These are phyloP conservation scores for Cyclina sinensis DNA, from an alignment of 1,140 invertebrate species.

Conservation along the genomic window DNA sequence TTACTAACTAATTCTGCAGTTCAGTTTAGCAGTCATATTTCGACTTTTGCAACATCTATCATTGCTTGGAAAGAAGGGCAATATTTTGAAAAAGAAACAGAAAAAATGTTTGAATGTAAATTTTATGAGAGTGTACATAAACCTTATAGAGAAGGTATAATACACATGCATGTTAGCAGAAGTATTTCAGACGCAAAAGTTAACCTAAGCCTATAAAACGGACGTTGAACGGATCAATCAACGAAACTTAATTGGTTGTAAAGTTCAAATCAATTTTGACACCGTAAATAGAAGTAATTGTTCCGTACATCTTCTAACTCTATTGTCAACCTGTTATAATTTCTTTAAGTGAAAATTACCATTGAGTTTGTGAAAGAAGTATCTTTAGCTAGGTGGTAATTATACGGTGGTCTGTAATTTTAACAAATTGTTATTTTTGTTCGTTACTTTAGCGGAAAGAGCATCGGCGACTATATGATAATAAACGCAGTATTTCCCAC, in stretches of 20 bases:
- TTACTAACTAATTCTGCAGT: no score
- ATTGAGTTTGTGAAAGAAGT: background rate
- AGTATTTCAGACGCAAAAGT: background rate
- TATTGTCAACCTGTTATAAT: slow-evolving; percentile 27
- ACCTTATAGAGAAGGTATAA: no score
- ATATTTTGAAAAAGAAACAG: no score
- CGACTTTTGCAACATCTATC: no score
- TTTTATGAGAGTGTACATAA: no score
- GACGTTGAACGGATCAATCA: background rate
- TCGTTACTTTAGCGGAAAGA: slow-evolving; percentile 1
- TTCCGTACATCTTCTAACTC: slow-evolving; percentile 4
- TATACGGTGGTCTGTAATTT: slow-evolving; percentile 10
- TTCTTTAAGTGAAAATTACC: slow-evolving; percentile 50
- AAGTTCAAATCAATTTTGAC: slow-evolving; percentile 35
- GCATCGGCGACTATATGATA: background rate
- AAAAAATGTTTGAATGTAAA: no score
- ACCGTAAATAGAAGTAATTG: background rate
- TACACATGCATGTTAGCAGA: no score
- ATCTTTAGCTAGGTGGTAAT: slow-evolving; percentile 14
- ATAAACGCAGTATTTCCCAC: background rate
- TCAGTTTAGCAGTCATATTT: no score
- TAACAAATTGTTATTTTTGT: slow-evolving; percentile 25
- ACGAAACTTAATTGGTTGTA: background rate
- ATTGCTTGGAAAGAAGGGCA: no score
- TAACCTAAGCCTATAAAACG: background rate